phyloP scores from a whole-genome alignment of 2,888 invertebrate genomes.

The Sarcophaga variegata region DNA sequence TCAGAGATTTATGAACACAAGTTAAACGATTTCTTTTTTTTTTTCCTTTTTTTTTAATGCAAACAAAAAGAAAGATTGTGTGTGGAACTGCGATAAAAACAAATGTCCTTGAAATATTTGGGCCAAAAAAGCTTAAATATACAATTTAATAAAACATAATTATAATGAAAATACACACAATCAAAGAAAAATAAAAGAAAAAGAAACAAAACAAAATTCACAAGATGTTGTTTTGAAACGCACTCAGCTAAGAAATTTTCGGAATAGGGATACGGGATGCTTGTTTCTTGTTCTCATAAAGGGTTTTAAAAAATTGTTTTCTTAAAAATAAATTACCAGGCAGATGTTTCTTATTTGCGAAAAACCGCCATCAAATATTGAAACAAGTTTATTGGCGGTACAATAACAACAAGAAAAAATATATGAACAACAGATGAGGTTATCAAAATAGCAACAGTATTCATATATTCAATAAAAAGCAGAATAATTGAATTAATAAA shows the following conservation, averaged over 20 bases:
- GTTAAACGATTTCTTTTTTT: too few relatives aligned
- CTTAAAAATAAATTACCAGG: slow-evolving; percentile 18
- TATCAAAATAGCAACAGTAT: background rate
- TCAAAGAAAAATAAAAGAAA: background rate
- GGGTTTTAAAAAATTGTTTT: slow-evolving; percentile 11
- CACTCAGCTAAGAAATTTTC: background rate
- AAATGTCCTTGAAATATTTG: slow-evolving; percentile 49
- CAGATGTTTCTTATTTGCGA: slow-evolving; percentile 40
- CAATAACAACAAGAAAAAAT: background rate
- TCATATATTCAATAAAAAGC: background rate
- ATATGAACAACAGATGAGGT: background rate
- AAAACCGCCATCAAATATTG: background rate
- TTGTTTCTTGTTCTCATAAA: background rate
- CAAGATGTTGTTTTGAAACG: background rate
- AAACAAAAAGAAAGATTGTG: background rate
- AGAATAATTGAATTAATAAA: too few relatives aligned
- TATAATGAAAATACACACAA: background rate
- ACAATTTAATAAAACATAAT: too few relatives aligned
- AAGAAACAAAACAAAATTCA: background rate
- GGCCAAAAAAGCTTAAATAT: background rate
- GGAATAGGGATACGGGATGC: too few relatives aligned
- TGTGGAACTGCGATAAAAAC: background rate
- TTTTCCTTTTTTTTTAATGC: background rate
- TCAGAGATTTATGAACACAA: slow-evolving; percentile 8
- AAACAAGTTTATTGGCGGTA: background rate